A percentile compares a stretch with the other conserved stretches of the same genome.
phyloP scores from a whole-genome alignment of 2,888 invertebrate genomes.

The Micoletzkya japonica region DNA sequence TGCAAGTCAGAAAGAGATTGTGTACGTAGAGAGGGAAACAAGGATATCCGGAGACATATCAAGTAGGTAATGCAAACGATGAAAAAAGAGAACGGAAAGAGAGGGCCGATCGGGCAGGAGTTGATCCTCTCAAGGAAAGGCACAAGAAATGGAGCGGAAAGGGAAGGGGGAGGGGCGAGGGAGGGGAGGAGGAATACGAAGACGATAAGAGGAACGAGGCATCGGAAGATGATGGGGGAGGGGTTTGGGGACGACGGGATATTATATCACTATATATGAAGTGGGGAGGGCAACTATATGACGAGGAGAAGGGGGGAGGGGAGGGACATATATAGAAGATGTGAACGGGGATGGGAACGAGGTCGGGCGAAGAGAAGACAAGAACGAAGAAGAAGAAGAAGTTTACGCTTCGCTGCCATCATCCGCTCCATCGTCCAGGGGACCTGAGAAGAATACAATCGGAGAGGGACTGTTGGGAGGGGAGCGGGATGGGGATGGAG shows the following conservation, averaged over 20 bases:
- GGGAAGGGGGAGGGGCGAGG: too few species aligned
- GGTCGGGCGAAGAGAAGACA: slow-evolving; percentile 32
- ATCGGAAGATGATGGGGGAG: too few species aligned
- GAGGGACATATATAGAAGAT: background rate
- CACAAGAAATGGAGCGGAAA: background rate
- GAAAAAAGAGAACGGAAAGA: background rate
- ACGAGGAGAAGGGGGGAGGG: background rate
- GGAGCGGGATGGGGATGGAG: background rate
- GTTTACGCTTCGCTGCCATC: slow-evolving; percentile 60
- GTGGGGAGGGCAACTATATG: background rate
- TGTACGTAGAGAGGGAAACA: too few species aligned
- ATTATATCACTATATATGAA: background rate
- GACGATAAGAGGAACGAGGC: background rate
- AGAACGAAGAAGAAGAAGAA: slow-evolving; percentile 5
- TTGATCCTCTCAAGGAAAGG: background rate
- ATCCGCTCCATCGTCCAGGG: slow-evolving; percentile 60
- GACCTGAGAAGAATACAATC: slow-evolving; percentile 40
- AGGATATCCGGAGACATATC: too few species aligned
- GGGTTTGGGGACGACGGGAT: too few species aligned
- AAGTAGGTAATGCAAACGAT: background rate
- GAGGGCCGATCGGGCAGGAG: background rate
- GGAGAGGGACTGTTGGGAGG: background rate
- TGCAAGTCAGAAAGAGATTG: too few species aligned
- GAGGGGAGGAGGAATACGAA: background rate
- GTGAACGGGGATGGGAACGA: background rate